A percentile compares a stretch with the other conserved stretches of the same genome.
These are phyloP conservation scores for Ptychadena robeensis DNA, from an alignment of 2,797 vertebrate species.

Conservation along the genomic window DNA sequence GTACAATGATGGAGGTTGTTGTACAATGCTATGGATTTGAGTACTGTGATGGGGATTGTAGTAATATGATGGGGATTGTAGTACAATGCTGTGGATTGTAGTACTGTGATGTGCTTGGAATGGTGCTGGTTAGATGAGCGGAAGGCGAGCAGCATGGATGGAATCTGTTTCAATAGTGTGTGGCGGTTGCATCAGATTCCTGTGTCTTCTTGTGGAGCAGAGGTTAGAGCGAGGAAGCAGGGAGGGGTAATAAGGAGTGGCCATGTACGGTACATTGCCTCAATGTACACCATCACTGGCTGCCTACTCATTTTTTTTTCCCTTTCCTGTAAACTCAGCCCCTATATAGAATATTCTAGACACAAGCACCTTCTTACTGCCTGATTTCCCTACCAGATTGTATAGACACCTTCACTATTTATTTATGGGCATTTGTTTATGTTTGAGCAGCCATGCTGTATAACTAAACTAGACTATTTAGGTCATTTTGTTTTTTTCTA, in stretches of 20 bases:
- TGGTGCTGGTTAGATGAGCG: background rate
- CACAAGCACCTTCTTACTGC: background rate
- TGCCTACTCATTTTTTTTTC: background rate
- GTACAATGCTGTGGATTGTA: no score
- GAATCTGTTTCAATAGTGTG: conserved; percentile 35
- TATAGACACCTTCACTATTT: no score
- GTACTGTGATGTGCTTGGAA: no score
- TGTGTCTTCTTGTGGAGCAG: conserved; percentile 4
- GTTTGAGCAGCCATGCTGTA: no score
- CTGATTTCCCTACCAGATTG: background rate
- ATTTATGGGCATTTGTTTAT: no score
- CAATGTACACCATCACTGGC: conserved; percentile 11
- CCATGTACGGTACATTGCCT: conserved; percentile 27
- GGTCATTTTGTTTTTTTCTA: no score
- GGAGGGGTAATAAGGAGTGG: conserved; percentile 37
- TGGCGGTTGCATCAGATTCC: conserved; percentile 54
- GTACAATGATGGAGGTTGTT: no score
- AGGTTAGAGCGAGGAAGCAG: background rate
- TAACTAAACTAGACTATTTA: no score
- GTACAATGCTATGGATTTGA: no score
- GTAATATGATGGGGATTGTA: no score
- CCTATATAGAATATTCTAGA: conserved; percentile 47
- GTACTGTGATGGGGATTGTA: no score
- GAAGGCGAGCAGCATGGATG: background rate
- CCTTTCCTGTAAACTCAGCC: conserved; percentile 17